Evolutionary conservation across 2,888 invertebrate species (phyloP).

Genomic region (Drosophila recens): DNA sequence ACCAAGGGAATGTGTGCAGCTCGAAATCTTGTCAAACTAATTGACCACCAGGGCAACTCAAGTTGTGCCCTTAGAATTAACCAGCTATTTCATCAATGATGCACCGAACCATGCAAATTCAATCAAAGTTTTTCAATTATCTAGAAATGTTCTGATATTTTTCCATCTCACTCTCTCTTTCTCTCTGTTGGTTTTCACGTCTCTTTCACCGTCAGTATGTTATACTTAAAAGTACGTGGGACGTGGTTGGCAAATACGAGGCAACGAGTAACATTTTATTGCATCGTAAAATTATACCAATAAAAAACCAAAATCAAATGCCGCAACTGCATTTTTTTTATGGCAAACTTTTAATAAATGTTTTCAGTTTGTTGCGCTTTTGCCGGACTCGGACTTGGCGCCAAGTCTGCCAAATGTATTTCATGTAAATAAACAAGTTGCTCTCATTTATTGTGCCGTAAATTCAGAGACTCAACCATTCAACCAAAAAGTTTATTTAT

Average conservation of each 20-base stretch:
- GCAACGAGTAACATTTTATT: slow-evolving; percentile 47
- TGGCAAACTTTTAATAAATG: slow-evolving; percentile 55
- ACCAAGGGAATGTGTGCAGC: slow-evolving; percentile 3
- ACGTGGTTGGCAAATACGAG: slow-evolving; percentile 19
- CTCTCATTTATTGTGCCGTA: slow-evolving; percentile 16
- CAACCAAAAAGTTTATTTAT: slow-evolving; percentile 5
- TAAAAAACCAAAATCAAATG: slow-evolving; percentile 28
- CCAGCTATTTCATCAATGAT: slow-evolving; percentile 41
- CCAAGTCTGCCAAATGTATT: slow-evolving; percentile 26
- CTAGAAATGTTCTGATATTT: slow-evolving; percentile 7
- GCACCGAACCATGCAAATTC: slow-evolving; percentile 48
- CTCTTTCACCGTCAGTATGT: neutral
- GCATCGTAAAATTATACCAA: slow-evolving; percentile 45
- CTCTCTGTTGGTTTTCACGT: neutral
- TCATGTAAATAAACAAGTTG: slow-evolving; percentile 34
- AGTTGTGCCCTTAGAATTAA: slow-evolving; percentile 37
- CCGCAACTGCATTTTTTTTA: slow-evolving; percentile 28
- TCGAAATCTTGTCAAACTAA: slow-evolving; percentile 33
- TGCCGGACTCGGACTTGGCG: slow-evolving; percentile 33
- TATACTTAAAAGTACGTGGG: neutral
- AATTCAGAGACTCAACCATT: slow-evolving; percentile 7
- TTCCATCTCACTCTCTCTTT: neutral
- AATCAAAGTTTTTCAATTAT: slow-evolving; percentile 70
- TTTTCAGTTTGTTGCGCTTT: slow-evolving; percentile 40
- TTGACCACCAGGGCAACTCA: slow-evolving; percentile 29